phyloP scores from a whole-genome alignment of 2,888 invertebrate genomes.

The Ochropleura plecta region DNA sequence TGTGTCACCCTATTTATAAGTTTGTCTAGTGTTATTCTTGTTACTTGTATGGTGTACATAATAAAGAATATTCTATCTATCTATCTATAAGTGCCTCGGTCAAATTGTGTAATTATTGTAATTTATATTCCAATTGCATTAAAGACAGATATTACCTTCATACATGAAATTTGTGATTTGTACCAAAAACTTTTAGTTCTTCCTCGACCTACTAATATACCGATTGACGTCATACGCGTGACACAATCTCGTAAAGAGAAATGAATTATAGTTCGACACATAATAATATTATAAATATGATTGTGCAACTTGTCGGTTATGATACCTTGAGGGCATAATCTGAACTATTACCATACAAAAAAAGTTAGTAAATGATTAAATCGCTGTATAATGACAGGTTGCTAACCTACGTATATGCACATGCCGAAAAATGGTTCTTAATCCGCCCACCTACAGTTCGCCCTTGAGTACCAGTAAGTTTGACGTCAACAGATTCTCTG shows the following conservation, averaged over 20 bases:
- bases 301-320: constrained; percentile 33
- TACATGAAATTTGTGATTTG: not conserved
- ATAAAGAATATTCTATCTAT: too few relatives aligned
- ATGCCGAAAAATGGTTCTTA: not conserved
- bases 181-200: constrained; percentile 22
- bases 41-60: too few relatives aligned
- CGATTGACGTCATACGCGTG: constrained; percentile 21
- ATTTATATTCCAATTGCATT: constrained; percentile 33
- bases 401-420: not conserved
- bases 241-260: constrained; percentile 38
- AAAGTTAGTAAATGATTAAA: constrained; percentile 34
- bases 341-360: constrained; percentile 17
- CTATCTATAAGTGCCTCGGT: constrained; percentile 10
- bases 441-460: constrained; percentile 13
- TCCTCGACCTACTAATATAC: constrained; percentile 20
- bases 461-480: constrained; percentile 17
- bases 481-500: constrained; percentile 26
- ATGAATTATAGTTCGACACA: constrained; percentile 32
- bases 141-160: constrained; percentile 18
- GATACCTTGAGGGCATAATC: constrained; percentile 23
- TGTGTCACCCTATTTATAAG: too few relatives aligned
- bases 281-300: not conserved
- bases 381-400: constrained; percentile 23
- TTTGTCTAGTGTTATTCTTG: too few relatives aligned
- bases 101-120: constrained; percentile 29